Percentiles rank a stretch among this genome's conserved stretches.
Evolutionary conservation across 2,797 vertebrate genomes (phyloP).

Genomic region (Galago senegalensis): DNA sequence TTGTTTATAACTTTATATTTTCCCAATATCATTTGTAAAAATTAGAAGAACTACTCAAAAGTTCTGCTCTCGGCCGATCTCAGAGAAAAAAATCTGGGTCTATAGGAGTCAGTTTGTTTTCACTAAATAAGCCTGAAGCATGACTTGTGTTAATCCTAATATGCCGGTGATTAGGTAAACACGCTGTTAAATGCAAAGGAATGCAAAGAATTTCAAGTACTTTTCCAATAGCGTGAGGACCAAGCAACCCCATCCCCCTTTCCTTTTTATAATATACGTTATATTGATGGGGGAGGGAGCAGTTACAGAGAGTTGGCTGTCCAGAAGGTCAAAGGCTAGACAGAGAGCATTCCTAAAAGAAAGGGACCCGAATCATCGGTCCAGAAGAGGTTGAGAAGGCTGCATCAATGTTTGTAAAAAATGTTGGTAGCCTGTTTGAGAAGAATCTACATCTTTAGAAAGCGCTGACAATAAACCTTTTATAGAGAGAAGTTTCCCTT

Average conservation of each 20-base stretch:
- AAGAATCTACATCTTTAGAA: slow-evolving; percentile 68
- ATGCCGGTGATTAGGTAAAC: slow-evolving; percentile 93
- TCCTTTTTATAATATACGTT: slow-evolving; percentile 87
- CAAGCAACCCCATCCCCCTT: slow-evolving; percentile 82
- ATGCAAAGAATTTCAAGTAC: slow-evolving; percentile 96
- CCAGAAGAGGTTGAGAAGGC: slow-evolving; percentile 68
- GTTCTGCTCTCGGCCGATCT: slow-evolving; percentile 74
- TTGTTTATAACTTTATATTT: slow-evolving; percentile 58
- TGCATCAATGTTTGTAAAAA: slow-evolving; percentile 36
- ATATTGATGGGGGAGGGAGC: slow-evolving; percentile 76
- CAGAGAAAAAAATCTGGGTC: slow-evolving; percentile 83
- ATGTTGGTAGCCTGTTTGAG: slow-evolving; percentile 61
- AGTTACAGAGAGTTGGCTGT: slow-evolving; percentile 85
- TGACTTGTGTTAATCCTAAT: slow-evolving; percentile 94
- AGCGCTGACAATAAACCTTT: slow-evolving; percentile 79
- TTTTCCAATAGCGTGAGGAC: slow-evolving; percentile 92
- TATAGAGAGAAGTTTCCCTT: slow-evolving; percentile 66
- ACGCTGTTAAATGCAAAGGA: slow-evolving; percentile 93
- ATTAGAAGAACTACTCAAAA: slow-evolving; percentile 75
- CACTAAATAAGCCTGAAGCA: slow-evolving; percentile 93
- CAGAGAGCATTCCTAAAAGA: slow-evolving; percentile 60
- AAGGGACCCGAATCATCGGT: slow-evolving; percentile 56
- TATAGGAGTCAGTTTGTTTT: slow-evolving; percentile 91
- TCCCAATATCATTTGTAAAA: slow-evolving; percentile 65
- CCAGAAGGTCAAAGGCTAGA: slow-evolving; percentile 76